Base-by-base conservation (phyloP, 2,113 vertebrate genomes). In the Toxotes jaculatrix region DNA sequence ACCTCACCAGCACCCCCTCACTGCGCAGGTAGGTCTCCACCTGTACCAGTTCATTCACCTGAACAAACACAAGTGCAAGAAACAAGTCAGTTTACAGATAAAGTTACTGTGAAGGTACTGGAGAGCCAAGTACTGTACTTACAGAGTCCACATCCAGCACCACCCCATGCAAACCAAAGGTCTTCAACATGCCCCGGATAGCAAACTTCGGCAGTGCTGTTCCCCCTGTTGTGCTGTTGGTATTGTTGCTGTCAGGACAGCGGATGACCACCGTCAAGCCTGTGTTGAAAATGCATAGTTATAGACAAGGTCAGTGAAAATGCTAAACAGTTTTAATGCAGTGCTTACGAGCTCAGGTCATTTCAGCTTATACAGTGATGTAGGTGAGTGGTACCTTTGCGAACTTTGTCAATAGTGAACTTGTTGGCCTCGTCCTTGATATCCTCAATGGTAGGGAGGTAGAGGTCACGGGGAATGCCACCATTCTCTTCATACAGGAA, bases 401-500 rank as follows among this genome's bases (percentile, higher is more conserved):
- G 98, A 83, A 99, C 98, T 98, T 99, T 99, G 92, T 99, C 98
- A 16, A 97, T 96, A 2, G 98, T 99, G 93, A 99, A 99, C 92
- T 99, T 99, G 94, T 98, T 99, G 57, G 98, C 98, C 89, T 99
- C 98, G 0, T 99, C 98, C 91, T 98, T 99, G 84, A 99, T 99
- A 47, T 99, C 98, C 88, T 99, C 98, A 0, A 99, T 99, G 59
- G 98, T 99, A 34, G 98, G 98, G 64, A 99, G 98, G 86, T 99
- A 99, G 7, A 99, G 96, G 91, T 99, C 98, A 80, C 97, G 96
- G 1, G 98, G 98, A 89, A 99, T 99, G 23, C 98, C 98, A 7
- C 98, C 98, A 0, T 99, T 99, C 78, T 99, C 98, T 91, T 99
- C 98, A 0, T 99, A 99, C 4, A 99, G 96, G 85, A 99, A 99